Evolutionary conservation across 2,113 vertebrate genomes (phyloP), one percentile per base, ranked within the genome.

Genomic region (Gobius niger): DNA sequence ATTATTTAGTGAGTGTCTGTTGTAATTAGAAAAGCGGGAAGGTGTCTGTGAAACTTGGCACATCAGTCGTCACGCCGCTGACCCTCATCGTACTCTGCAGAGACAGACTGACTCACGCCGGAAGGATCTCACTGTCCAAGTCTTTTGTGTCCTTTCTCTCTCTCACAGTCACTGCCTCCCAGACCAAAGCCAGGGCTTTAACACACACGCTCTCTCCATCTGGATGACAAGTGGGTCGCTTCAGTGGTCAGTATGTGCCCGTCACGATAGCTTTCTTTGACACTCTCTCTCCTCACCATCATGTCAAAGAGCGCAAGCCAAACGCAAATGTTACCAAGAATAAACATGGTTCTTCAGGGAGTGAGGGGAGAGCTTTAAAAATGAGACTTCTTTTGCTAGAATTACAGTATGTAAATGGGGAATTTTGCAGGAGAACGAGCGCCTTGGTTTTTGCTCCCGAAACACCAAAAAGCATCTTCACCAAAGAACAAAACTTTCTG

Each of bases 221-320:
- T 81, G 62, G 67, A 86, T 90, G 79, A 78, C 66, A 71, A 73
- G 68, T 64, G 47, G 3, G 34, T n/a, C n/a, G n/a, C 46, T 73
- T 73, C 51, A 47, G 51, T 49, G 78, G 77, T 75, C 84, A 75
- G 69, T 65, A 62, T 71, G 78, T 76, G 71, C 85, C 83, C 72
- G 70, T 63, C 4, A 10, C 73, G 78, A 65, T 4, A 34, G 82
- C 69, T 65, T 46, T 51, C 70, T 7, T 44, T 60, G 52, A 56
- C 67, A 50, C 44, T 42, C 40, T 41, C 15, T 44, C 16, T 15
- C 18, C 64, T 16, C 42, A 11, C 50, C 46, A 41, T 41, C 7
- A 42, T 63, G 24, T 59, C 12, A 1, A 44, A 60, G 44, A 73
- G 46, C 69, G 18, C 8, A 14, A 13, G 53, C 16, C 7, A 49